These are phyloP conservation scores for Typhlichthys subterraneus DNA, from an alignment of 2,797 vertebrate genomes.

Conservation along the genomic window DNA sequence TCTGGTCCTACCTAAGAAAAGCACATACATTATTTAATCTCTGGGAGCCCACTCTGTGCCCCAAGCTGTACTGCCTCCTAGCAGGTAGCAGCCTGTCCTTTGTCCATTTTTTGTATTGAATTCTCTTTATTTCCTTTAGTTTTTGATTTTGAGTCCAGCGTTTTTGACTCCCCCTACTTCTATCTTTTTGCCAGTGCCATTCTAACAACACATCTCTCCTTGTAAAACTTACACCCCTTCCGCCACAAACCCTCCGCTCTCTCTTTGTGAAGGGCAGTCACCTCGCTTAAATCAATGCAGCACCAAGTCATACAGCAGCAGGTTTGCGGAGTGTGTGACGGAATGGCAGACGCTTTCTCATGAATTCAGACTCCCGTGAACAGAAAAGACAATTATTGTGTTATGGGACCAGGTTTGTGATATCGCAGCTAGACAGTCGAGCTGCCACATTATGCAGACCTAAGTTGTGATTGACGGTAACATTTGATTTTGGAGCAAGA, in stretches of 20 bases:
- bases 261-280: constrained; percentile 36
- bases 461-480: no score
- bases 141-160: no score
- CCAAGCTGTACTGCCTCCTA: no score
- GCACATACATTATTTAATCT: no score
- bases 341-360: constrained; percentile 31
- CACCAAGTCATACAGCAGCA: constrained; percentile 23
- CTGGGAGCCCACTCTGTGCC: no score
- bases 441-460: no score
- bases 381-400: constrained; percentile 39
- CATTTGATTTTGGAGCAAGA: no score
- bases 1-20: no score
- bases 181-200: not conserved
- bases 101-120: no score
- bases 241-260: constrained; percentile 13
- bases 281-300: constrained; percentile 43
- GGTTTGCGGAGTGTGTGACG: constrained; percentile 42
- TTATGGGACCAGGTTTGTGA: constrained; percentile 30
- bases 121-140: no score
- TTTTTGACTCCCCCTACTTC: not conserved
- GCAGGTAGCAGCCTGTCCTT: no score
- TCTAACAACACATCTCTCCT: not conserved
- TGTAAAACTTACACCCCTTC: constrained; percentile 21
- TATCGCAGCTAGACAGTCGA: constrained; percentile 11
- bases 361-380: constrained; percentile 49